Evolutionary conservation across 2,797 vertebrate genomes (phyloP).

Genomic region (Semotilus atromaculatus): DNA sequence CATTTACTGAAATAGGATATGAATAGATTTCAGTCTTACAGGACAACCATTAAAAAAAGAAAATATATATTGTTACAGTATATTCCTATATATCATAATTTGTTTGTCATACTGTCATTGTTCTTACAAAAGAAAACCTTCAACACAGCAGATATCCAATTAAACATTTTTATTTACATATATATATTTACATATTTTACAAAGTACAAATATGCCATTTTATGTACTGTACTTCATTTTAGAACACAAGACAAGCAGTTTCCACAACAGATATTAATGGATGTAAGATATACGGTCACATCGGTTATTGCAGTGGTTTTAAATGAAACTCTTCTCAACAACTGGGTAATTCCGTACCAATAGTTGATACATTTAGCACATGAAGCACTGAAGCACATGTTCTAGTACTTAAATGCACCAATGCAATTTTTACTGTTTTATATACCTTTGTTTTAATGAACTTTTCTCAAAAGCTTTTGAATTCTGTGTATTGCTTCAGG

Average conservation of each 20-base stretch:
- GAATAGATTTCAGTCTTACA: background rate
- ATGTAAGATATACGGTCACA: background rate
- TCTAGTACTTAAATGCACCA: background rate
- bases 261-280: slow-evolving; percentile 8
- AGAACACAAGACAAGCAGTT: slow-evolving; percentile 23
- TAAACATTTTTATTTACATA: too few species aligned
- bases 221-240: slow-evolving; percentile 12
- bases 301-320: slow-evolving; percentile 18
- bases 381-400: background rate
- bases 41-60: background rate
- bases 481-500: slow-evolving; percentile 16
- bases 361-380: slow-evolving; percentile 11
- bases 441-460: background rate
- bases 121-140: background rate
- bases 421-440: background rate
- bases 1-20: background rate
- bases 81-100: background rate
- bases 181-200: slow-evolving; percentile 44
- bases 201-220: slow-evolving; percentile 20
- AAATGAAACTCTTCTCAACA: slow-evolving; percentile 3
- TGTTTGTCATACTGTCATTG: background rate
- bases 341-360: background rate
- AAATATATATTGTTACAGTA: background rate
- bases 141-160: background rate
- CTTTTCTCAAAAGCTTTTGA: background rate